phyloP scores from a whole-genome alignment of 92 coral and sea anemone species.

The Actinostola sp. region DNA sequence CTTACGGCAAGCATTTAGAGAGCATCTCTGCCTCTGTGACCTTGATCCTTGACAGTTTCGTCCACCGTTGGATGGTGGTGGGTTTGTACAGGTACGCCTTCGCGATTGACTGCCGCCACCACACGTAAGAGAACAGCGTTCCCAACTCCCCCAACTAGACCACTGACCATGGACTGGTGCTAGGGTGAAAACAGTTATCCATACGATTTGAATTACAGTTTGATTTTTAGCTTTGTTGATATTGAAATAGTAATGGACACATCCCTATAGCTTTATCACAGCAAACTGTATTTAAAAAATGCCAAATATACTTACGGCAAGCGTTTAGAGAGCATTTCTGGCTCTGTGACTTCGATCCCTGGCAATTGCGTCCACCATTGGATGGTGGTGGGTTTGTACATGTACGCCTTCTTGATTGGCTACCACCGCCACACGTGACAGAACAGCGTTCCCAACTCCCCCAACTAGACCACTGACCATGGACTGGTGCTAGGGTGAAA shows the following conservation, averaged over 20 bases:
- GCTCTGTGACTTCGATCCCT: conserved; percentile 29
- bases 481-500: not conserved
- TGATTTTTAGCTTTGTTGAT: too few relatives aligned
- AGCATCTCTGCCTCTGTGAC: conserved; percentile 2
- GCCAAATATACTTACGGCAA: too few relatives aligned
- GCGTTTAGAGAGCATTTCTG: too few relatives aligned
- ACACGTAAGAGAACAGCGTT: conserved; percentile 20
- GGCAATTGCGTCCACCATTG: conserved; percentile 29
- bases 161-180: conserved; percentile 18
- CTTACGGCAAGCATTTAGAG: not conserved
- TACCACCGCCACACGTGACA: conserved; percentile 10
- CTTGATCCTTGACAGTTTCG: conserved; percentile 1
- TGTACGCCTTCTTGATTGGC: conserved; percentile 42
- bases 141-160: conserved; percentile 24
- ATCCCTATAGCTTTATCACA: too few relatives aligned
- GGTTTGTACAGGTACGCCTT: conserved; percentile 22
- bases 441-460: conserved; percentile 33
- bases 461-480: conserved; percentile 51
- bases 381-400: conserved; percentile 52
- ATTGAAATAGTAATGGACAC: too few relatives aligned
- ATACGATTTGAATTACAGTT: too few relatives aligned
- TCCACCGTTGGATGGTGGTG: conserved; percentile 30
- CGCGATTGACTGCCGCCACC: conserved; percentile 28
- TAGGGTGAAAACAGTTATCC: not conserved
- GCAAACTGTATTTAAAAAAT: too few relatives aligned